Evolutionary conservation across 2,797 vertebrate genomes (phyloP).

Genomic region (Tinamus major): DNA sequence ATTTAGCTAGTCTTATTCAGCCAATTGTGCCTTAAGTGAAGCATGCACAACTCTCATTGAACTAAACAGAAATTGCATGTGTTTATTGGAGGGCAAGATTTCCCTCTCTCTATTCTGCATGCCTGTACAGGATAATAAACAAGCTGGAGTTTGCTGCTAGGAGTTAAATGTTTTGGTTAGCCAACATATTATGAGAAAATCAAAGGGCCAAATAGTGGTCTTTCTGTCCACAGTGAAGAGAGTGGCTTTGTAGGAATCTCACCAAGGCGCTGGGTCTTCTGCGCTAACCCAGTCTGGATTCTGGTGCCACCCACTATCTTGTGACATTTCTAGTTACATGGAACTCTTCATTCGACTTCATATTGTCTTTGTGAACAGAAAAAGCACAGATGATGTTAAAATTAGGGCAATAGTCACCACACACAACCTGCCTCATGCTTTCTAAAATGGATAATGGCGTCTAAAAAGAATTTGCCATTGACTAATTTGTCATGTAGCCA

Average conservation of each 20-base stretch:
- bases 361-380: neutral
- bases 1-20: slow-evolving; percentile 54
- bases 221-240: neutral
- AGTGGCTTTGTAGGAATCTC: neutral
- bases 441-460: neutral
- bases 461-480: neutral
- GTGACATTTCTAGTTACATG: neutral
- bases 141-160: slow-evolving; percentile 14
- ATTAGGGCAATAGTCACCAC: neutral
- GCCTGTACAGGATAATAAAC: slow-evolving; percentile 64
- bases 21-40: slow-evolving; percentile 64
- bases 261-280: neutral
- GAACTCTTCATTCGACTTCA: neutral
- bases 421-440: neutral
- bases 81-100: slow-evolving; percentile 55
- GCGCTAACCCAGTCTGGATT: rapidly evolving
- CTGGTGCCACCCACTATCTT: neutral
- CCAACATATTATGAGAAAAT: slow-evolving; percentile 5
- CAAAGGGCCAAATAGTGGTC: slow-evolving; percentile 3
- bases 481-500: neutral
- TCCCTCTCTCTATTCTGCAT: slow-evolving; percentile 63
- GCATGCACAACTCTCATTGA: slow-evolving; percentile 54
- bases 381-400: neutral
- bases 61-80: slow-evolving; percentile 46
- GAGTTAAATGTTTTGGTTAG: slow-evolving; percentile 61